These are phyloP conservation scores for Thymelicus sylvestris DNA, from an alignment of 2,888 invertebrate species.

Conservation along the genomic window DNA sequence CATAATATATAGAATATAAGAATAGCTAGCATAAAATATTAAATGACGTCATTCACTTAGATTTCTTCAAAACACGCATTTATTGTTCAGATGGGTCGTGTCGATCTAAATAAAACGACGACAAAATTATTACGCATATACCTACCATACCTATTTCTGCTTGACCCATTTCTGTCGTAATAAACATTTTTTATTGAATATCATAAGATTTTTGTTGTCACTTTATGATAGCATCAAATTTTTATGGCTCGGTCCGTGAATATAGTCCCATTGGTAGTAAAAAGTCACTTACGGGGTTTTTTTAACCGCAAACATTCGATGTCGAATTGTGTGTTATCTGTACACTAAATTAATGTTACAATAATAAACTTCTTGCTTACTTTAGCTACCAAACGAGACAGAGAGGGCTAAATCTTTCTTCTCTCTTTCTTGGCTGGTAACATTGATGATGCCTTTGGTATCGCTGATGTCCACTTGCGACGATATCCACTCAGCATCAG, in stretches of 20 bases:
- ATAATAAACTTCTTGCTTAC: too few relatives aligned
- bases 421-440: too few relatives aligned
- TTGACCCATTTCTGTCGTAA: constrained; percentile 44
- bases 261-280: constrained; percentile 40
- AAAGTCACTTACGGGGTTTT: constrained; percentile 41
- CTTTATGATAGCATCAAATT: constrained; percentile 45
- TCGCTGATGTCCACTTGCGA: too few relatives aligned
- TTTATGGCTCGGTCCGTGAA: constrained; percentile 42
- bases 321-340: background rate
- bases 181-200: constrained; percentile 44
- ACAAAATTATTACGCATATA: constrained; percentile 24
- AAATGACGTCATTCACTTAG: background rate
- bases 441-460: too few relatives aligned
- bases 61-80: too few relatives aligned
- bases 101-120: constrained; percentile 11
- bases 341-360: too few relatives aligned
- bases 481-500: too few relatives aligned
- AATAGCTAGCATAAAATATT: background rate
- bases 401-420: too few relatives aligned
- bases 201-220: constrained; percentile 46
- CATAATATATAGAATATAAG: too few relatives aligned
- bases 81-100: background rate
- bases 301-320: constrained; percentile 4
- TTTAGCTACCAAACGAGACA: too few relatives aligned
- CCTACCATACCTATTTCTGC: constrained; percentile 17